These are phyloP conservation scores for Pituophis catenifer DNA, from an alignment of 2,113 vertebrate genomes.

Conservation along the genomic window DNA sequence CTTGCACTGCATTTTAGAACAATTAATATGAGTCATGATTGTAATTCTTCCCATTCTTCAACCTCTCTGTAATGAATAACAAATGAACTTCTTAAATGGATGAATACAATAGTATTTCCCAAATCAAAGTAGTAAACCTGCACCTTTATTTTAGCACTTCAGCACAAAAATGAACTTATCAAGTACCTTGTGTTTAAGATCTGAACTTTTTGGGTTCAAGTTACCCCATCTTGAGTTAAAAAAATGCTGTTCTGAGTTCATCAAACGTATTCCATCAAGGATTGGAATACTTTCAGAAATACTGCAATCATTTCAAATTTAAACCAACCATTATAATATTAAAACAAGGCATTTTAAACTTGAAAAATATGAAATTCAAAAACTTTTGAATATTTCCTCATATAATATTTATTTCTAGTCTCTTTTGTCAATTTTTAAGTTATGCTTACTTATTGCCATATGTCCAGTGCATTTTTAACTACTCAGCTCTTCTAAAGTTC, in stretches of 20 bases:
- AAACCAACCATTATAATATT: background rate
- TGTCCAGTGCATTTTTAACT: background rate
- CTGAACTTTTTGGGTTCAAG: too few species aligned
- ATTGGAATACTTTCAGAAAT: background rate
- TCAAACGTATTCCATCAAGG: background rate
- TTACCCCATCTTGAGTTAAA: background rate
- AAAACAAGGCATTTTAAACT: background rate
- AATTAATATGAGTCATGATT: background rate
- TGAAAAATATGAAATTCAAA: background rate
- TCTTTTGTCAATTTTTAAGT: background rate
- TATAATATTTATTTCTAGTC: background rate
- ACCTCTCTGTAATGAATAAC: background rate
- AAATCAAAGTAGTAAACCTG: background rate
- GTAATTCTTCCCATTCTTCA: background rate
- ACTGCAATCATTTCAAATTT: background rate
- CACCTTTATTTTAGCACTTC: background rate
- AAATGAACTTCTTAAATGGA: background rate
- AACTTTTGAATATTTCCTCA: background rate
- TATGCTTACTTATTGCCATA: background rate
- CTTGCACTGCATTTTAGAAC: background rate
- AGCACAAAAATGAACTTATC: background rate
- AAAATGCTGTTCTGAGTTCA: background rate
- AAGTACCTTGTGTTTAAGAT: background rate
- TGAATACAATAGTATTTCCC: background rate
- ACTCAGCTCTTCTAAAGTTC: background rate